Base-by-base conservation (phyloP, 2,797 vertebrate species). In the Galago senegalensis region DNA sequence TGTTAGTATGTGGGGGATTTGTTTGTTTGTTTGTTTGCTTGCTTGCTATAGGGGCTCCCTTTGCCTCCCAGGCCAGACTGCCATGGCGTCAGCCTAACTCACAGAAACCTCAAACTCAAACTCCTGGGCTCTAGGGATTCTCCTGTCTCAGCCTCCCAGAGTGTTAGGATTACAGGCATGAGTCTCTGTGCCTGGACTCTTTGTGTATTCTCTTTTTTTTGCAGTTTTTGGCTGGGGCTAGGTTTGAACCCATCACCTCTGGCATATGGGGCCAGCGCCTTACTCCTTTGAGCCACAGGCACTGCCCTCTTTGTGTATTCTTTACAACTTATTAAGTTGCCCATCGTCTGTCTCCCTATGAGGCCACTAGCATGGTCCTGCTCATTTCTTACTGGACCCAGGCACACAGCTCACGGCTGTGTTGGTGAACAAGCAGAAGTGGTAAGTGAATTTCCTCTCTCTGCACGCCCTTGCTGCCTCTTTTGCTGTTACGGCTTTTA, bases 391-490 rank as follows among this genome's bases (percentile, higher is more conserved):
- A 10, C 37, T 17, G 4, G 10, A 18, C 46, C 31, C 58, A 1
- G 20, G 37, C 49, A 27, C 37, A 4, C 2, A 18, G 67, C 8
- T 83, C n/a, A 20, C 0, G n/a, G n/a, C 56, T 11, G 56, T 14
- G 3, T 63, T 56, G 12, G 7, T 16, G 43, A 14, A 16, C 11
- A 27, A 43, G 34, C 0, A 2, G 17, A 1, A 20, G 21, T 0
- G 0, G 14, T 7, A 14, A 40, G 10, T 23, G 8, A 2, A 1
- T 34, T 43, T 29, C n/a, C 43, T 2, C 76, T 21, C 20, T 21
- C 7, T 14, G 3, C 17, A 14, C n/a, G 1, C 1, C 1, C 8
- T 12, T 0, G 11, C 3, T 17, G n/a, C 5, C 0, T 7, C 31
- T 31, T 9, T 1, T 1, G 21, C 34, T 7, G 4, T 13, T 0